Evolutionary conservation across 2,888 invertebrate genomes (phyloP), one percentile per base, ranked within the genome.

Genomic region (Ectropis crepuscularia): DNA sequence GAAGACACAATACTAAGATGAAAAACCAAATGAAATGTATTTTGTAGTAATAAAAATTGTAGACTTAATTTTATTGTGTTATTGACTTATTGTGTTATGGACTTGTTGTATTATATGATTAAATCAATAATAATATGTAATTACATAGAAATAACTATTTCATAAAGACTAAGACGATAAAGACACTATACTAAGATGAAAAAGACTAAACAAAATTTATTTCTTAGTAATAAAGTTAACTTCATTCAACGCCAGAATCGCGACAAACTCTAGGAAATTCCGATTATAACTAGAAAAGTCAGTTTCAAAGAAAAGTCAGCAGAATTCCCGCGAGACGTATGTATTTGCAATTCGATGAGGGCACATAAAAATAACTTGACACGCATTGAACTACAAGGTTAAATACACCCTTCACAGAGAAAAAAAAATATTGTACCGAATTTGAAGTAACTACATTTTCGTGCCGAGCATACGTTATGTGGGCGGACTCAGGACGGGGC

Each of bases 401-500:
- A 73, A 77, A 75, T 76, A 74, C 71, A 67, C 64, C 66, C 62
- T 65, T 62, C 60, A 57, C 68, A 61, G 65, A 69, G 53, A 74
- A 76, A 80, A 76, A 80, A 76, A 80, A 74, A 79, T 75, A 75
- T 70, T 66, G 70, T 68, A 70, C 72, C 63, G 72, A 73, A 76
- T 73, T 78, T 75, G 67, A 73, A 70, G 75, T 74, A 77, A 78
- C 73, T 74, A 74, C 68, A 70, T 63, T 61, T 75, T 76, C 82
- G 82, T 83, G 83, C 65, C 61, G 45, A 42, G 75, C 77, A 79
- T 79, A 74, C 69, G 69, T 50, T 50, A 63, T 12, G 39, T 47
- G 49, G 43, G 42, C 55, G 66, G 57, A 65, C 55, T 51, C 9
- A 66, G 68, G 68, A 37, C 43, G 36, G 49, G 45, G 6, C 12